Evolutionary conservation across 2,888 invertebrate genomes (phyloP), one percentile per base, ranked within the genome.

Genomic region (Papilio protenor): DNA sequence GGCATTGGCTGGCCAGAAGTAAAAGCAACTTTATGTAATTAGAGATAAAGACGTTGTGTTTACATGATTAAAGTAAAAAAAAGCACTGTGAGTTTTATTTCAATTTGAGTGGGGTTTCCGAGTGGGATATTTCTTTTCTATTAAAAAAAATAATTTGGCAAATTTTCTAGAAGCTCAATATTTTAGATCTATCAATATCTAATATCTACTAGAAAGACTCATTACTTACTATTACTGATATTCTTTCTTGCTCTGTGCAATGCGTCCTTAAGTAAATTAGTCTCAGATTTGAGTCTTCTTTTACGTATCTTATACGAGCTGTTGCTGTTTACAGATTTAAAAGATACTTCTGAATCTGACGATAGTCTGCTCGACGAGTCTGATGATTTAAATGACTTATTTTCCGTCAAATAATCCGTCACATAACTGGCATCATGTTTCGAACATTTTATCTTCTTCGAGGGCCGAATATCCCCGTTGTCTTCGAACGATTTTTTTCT

Each of bases 271-370:
- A 91, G 88, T 72, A 94, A 86, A 84, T 86, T 91, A 0, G 92
- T 85, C 40, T 94, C 92, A 2, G 93, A 92, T 85, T 90, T 92
- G 75, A 87, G 79, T 75, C 91, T 86, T 84, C 92, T 91, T 82
- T 93, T 94, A 55, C 90, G 89, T 40, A 91, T 85, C 87, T 92
- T 94, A 66, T 83, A 91, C 2, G 93, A 91, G 79, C 88, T 87
- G 79, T 90, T 92, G 77, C 92, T 94, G 77, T 88, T 90, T 23
- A 91, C 83, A 1, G 94, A 94, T 83, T 94, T 94, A 81, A 94
- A 94, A 2, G 94, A 94, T 49, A 84, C 82, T 33, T 93, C 93
- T 6, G 93, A 93, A 75, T 87, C 86, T 72, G 93, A 92, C 21
- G 90, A 90, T 52, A 91, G 76, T 33, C 84, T 85, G 79, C 86